Percentiles rank a stretch among this genome's conserved stretches.
Conservation (phyloP, 2,888 invertebrate genomes). For the Epinotia ramella region DNA sequence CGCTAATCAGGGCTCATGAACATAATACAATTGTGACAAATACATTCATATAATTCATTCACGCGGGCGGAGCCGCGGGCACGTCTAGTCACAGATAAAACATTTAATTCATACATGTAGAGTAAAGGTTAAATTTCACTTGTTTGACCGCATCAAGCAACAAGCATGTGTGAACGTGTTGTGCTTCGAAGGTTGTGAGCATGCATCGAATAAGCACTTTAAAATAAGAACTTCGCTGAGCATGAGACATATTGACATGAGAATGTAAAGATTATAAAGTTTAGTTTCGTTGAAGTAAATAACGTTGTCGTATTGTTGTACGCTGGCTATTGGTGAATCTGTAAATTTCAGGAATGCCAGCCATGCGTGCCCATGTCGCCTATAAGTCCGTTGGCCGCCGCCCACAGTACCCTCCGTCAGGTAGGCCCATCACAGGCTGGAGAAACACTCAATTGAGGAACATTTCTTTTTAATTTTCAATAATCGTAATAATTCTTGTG, state of each 20-base stretch:
- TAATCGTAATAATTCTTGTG: not conserved
- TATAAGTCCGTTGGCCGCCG: not conserved
- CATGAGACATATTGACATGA: not conserved
- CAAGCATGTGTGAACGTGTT: conserved; percentile 11
- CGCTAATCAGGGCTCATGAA: too few species aligned
- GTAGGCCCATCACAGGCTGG: conserved; percentile 4
- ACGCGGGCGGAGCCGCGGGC: too few species aligned
- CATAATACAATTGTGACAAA: too few species aligned
- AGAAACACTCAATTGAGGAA: not conserved
- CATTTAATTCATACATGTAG: not conserved
- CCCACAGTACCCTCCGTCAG: not conserved
- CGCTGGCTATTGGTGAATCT: conserved; percentile 19
- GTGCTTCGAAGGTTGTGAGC: not conserved
- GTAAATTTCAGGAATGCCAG: conserved; percentile 22
- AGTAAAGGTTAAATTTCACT: not conserved
- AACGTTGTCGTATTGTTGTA: not conserved
- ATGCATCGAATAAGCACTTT: not conserved
- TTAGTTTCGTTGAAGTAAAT: not conserved
- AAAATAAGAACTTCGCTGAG: not conserved
- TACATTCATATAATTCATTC: too few species aligned
- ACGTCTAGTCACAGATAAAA: too few species aligned
- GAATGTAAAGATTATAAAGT: not conserved
- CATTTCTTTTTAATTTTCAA: not conserved
- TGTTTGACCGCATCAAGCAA: not conserved
- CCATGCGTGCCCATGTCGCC: not conserved